Conservation (phyloP, 2,113 vertebrate species). For the Sprattus sprattus region DNA sequence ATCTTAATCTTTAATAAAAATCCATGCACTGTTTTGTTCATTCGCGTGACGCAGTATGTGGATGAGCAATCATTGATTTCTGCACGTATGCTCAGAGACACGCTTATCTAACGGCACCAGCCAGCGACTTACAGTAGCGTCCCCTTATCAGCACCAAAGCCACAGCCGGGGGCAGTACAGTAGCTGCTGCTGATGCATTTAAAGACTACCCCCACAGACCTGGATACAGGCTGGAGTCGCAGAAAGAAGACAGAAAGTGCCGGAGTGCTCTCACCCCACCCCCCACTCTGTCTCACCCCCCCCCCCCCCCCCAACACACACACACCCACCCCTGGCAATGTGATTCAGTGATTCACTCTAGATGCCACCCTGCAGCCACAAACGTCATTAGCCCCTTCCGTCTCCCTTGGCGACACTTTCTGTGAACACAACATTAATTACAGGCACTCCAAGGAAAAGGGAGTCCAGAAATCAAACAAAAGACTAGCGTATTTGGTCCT, state of each 20-base stretch:
- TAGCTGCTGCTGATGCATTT: no score
- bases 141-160: background rate
- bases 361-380: background rate
- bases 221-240: no score
- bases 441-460: background rate
- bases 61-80: background rate
- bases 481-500: background rate
- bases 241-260: no score
- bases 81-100: background rate
- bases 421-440: background rate
- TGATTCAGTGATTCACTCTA: background rate
- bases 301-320: no score
- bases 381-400: background rate
- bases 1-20: slow-evolving; percentile 36
- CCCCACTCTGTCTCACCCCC: no score
- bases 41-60: slow-evolving; percentile 2
- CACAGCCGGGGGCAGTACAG: background rate
- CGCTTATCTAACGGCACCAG: background rate
- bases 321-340: background rate
- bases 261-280: no score
- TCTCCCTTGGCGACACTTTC: background rate
- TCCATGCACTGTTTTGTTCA: slow-evolving; percentile 22
- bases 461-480: background rate
- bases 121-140: slow-evolving; percentile 40
- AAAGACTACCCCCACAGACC: no score